Evolutionary conservation across 2,113 vertebrate genomes (phyloP).

Genomic region (Martes martes): DNA sequence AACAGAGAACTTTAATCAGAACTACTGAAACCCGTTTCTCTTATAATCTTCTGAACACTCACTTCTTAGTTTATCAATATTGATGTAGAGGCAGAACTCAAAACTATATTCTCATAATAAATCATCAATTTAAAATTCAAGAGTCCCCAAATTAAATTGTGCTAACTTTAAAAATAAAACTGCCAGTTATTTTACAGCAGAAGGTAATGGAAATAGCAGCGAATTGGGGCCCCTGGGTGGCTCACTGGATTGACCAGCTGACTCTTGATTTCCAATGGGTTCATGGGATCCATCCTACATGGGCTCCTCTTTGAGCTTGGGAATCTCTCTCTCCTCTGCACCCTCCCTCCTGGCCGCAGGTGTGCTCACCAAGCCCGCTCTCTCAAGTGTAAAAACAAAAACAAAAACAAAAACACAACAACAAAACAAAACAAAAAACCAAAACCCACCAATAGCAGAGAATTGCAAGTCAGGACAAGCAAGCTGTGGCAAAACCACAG

Average conservation of each 20-base stretch:
- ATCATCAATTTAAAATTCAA: not conserved
- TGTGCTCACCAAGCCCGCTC: no score
- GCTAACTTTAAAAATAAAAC: not conserved
- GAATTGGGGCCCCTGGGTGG: not conserved
- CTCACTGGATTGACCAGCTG: not conserved
- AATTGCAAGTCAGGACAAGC: not conserved
- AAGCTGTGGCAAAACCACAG: not conserved
- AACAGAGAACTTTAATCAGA: not conserved
- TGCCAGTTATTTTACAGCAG: not conserved
- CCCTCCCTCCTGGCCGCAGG: not conserved
- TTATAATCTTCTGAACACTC: not conserved
- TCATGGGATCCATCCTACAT: not conserved
- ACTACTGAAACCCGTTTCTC: not conserved
- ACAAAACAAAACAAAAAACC: not conserved
- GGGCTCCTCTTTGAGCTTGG: not conserved
- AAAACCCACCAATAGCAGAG: not conserved
- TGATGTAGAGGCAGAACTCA: not conserved
- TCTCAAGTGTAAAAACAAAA: not conserved
- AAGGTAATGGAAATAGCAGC: not conserved
- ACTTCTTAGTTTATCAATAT: not conserved
- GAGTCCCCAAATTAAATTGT: not conserved
- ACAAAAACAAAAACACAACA: not conserved
- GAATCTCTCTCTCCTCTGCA: not conserved
- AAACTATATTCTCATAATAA: not conserved
- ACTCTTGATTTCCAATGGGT: not conserved